Percentiles rank a stretch among this genome's conserved stretches.
These are phyloP conservation scores for Misgurnus anguillicaudatus DNA, from an alignment of 2,113 vertebrate genomes.

Conservation along the genomic window DNA sequence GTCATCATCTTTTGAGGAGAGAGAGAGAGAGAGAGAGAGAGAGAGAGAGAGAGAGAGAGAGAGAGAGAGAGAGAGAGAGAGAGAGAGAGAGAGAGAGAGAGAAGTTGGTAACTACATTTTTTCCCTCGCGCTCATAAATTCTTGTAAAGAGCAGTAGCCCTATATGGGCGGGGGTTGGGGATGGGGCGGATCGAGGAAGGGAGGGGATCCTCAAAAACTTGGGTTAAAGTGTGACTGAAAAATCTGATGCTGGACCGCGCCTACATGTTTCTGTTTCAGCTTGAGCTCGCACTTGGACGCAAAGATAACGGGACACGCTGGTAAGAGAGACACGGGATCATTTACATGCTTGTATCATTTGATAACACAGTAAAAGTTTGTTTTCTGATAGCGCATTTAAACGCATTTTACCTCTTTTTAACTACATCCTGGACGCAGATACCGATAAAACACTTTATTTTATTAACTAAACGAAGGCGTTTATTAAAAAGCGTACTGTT, in stretches of 20 bases:
- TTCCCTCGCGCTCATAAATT: background rate
- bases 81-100: conserved; percentile 31
- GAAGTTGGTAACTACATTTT: too few species aligned
- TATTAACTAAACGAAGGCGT: too few species aligned
- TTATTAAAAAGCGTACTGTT: too few species aligned
- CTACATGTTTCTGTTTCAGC: conserved; percentile 32
- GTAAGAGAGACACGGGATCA: background rate
- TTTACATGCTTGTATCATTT: background rate
- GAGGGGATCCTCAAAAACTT: conserved; percentile 21
- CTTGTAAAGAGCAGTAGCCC: background rate
- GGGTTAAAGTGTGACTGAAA: conserved; percentile 10
- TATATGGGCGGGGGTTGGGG: background rate
- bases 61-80: conserved; percentile 41
- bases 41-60: conserved; percentile 54
- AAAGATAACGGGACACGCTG: conserved; percentile 7
- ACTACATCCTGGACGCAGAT: background rate
- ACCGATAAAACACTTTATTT: background rate
- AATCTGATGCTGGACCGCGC: background rate
- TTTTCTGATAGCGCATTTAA: too few species aligned
- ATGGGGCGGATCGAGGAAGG: background rate
- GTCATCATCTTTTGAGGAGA: background rate
- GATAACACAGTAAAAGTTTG: too few species aligned
- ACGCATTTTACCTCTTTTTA: too few species aligned
- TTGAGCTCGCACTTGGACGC: background rate
- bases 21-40: conserved; percentile 44